Base-by-base conservation (phyloP, 1,140 invertebrate species). In the Drosophila parabipectinata region DNA sequence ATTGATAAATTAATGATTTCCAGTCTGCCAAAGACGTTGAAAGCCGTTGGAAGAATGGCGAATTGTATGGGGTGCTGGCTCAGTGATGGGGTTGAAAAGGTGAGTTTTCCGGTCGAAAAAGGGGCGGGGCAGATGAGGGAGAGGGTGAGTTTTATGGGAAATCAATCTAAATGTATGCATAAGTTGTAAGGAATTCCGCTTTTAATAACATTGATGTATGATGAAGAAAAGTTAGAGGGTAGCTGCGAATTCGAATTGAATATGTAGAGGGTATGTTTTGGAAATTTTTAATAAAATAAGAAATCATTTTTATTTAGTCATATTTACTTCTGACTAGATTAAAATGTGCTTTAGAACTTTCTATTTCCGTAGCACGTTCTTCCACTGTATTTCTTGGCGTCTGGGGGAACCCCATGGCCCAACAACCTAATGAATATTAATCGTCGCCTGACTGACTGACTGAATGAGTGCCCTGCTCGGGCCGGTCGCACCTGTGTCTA, bases 1-100 rank as follows among this genome's bases (percentile, higher is more conserved):
- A 89, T 88, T 88, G 83, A 88, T 88, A 88, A 88, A 88, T 88
- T 88, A 88, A 88, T 83, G 83, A 88, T 89, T 88, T 75, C 84
- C 72, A 77, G 62, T 52, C 69, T 69, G 72, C 64, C 68, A 78
- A 77, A 74, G 81, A 63, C 51, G 51, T 34, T 47, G 37, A 48
- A 55, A 45, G 37, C 34, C 41, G 41, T 6, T 44, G 45, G 28
- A 26, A 30, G 32, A 15, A 24, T 50, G 55, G 37, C 45, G 51
- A 55, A 67, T 18, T 58, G 60, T 60, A 80, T 69, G 68, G 72
- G 66, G 77, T 62, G 72, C 72, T 21, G 21, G 21, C 2, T 37
- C 48, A 37, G 37, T 39, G 60, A 53, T 54, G 54, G 69, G 76
- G 52, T 61, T 79, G 76, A 66, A 45, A 15, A 15, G 67, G 39